Percentiles rank a stretch among this genome's conserved stretches.
These are phyloP conservation scores for Echeneis naucrates DNA, from an alignment of 2,797 vertebrate species.

Conservation along the genomic window DNA sequence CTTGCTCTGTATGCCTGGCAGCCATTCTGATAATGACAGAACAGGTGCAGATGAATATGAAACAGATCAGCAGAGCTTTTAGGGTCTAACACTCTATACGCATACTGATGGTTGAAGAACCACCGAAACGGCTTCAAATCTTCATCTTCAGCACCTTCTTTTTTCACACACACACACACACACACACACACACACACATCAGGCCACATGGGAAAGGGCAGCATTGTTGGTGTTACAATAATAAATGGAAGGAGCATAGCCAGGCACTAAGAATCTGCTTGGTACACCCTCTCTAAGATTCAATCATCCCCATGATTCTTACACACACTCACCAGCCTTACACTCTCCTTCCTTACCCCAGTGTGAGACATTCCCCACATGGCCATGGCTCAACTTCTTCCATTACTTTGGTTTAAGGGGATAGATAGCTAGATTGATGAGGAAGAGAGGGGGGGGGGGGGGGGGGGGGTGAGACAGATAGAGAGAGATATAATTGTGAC, in stretches of 20 bases:
- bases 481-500: constrained; percentile 36
- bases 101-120: constrained; percentile 38
- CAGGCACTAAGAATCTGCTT: neutral
- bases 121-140: constrained; percentile 31
- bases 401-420: constrained; percentile 14
- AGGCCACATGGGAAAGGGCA: neutral
- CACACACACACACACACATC: neutral
- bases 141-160: constrained; percentile 31
- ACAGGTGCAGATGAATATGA: constrained; percentile 80
- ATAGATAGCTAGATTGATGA: constrained; percentile 36
- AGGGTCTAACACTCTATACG: constrained; percentile 49
- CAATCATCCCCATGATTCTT: constrained; percentile 44
- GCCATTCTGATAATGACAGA: constrained; percentile 61
- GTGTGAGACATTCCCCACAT: constrained; percentile 73
- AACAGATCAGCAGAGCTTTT: constrained; percentile 63
- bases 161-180: constrained; percentile 26
- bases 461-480: constrained; percentile 36
- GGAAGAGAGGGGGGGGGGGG: too few species aligned
- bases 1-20: constrained; percentile 60
- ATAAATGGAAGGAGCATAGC: neutral
- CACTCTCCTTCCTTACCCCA: constrained; percentile 56
- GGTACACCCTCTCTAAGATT: constrained; percentile 17
- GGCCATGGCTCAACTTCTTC: constrained; percentile 39
- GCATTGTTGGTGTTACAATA: neutral
- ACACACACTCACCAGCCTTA: constrained; percentile 54